Evolutionary conservation across 2,797 vertebrate species (phyloP), one percentile per base, ranked within the genome.

Genomic region (Coilia nasus): DNA sequence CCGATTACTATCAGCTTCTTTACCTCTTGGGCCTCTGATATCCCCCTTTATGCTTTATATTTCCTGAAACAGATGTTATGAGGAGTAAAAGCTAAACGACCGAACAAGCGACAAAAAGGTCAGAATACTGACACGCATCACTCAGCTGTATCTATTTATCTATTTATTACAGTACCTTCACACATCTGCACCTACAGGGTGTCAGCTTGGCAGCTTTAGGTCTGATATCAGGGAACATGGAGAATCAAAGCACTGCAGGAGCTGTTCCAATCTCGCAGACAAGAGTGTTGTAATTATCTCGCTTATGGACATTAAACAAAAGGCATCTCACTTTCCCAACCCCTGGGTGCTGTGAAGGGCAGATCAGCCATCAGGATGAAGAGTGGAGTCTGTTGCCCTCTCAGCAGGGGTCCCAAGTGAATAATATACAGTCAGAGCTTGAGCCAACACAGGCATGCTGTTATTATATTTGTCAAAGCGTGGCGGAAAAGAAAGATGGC

Each of bases 221-320:
- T 71, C 64, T 71, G 3, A 14, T 44, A 35, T 41, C 17, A 17
- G 71, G 35, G 31, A 78, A 21, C 35, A 78, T 78, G 28, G 28
- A 28, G 25, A 67, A 67, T 9, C 15, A 41, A 75, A 75, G 67
- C 67, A 35, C 67, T 11, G 6, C 31, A 21, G 28, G 31, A 6
- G 67, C 14, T 44, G 64, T n/a, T 35, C 28, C 44, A 35, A 78
- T 78, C 71, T 44, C 19, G 9, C 31, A 25, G 67, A 41, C 67
- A 75, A 75, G 67, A 1, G 10, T 35, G 3, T 9, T 9, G 28
- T n/a, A 59, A 57, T 57, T 35, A 82, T 41, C 59, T 31, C 35
- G 3, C 50, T 19, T 82, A 60, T 59, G 82, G 23, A 82, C 82
- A 59, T 82, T 60, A 82, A 57, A 57, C 56, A 82, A 60, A 60